phyloP scores from a whole-genome alignment of 2,113 vertebrate genomes.

The Nyctibius bracteatus region DNA sequence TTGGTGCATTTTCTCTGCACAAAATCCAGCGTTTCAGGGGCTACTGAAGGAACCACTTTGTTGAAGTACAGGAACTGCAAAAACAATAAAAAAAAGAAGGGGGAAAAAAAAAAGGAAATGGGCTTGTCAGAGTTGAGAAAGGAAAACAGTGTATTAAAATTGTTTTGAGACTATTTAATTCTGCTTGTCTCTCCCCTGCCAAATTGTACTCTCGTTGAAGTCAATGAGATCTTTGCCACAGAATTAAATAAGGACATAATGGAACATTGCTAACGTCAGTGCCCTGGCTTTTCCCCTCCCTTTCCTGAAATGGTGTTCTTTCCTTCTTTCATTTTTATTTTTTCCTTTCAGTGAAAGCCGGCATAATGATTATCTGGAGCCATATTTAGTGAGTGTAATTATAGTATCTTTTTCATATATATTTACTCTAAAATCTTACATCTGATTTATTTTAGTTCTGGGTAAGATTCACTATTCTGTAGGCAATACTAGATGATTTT shows the following conservation, averaged over 20 bases:
- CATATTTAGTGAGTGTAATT: slow-evolving; percentile 15
- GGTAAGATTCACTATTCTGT: not conserved
- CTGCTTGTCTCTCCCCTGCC: slow-evolving; percentile 3
- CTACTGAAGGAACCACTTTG: not conserved
- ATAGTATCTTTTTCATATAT: slow-evolving; percentile 19
- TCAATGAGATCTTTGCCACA: not conserved
- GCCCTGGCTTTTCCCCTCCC: not conserved
- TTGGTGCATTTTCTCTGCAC: not conserved
- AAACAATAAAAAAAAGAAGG: not conserved
- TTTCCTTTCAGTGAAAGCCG: not conserved
- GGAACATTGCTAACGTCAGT: not conserved
- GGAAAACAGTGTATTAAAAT: not conserved
- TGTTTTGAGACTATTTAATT: not conserved
- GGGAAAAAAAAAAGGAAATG: not conserved
- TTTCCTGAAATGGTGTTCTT: not conserved
- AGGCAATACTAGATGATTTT: not conserved
- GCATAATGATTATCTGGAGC: slow-evolving; percentile 12
- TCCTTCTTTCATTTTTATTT: not conserved
- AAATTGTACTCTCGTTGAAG: not conserved
- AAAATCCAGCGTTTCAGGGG: not conserved
- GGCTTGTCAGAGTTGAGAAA: not conserved
- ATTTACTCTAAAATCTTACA: not conserved
- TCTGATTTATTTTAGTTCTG: not conserved
- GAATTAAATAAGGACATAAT: slow-evolving; percentile 8
- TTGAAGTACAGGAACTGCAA: not conserved